These are phyloP conservation scores for Glareola pratincola DNA, from an alignment of 2,113 vertebrate species.

Conservation along the genomic window DNA sequence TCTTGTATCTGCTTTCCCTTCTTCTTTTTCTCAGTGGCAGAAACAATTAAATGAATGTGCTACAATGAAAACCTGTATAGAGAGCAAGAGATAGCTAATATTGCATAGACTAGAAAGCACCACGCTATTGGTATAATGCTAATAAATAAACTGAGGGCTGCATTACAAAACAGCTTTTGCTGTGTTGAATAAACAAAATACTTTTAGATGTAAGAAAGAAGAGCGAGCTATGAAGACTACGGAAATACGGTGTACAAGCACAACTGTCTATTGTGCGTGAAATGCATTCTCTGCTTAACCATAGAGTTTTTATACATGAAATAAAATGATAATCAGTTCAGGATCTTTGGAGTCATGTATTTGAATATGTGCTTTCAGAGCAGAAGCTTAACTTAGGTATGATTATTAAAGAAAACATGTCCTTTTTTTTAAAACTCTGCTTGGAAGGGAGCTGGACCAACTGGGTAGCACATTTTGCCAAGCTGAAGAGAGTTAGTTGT, in stretches of 20 bases:
- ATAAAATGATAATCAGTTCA: neutral
- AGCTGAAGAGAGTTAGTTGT: neutral
- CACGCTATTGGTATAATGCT: rapidly evolving
- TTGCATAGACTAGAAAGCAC: neutral
- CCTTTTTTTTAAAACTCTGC: neutral
- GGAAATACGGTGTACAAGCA: neutral
- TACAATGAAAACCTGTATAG: neutral
- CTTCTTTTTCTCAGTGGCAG: neutral
- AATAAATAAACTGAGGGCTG: neutral
- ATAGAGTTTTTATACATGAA: neutral
- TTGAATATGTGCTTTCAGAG: neutral
- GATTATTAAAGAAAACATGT: neutral
- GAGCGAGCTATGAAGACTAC: neutral
- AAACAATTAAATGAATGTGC: neutral
- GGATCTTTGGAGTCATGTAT: neutral
- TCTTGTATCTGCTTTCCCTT: neutral
- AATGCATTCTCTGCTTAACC: neutral
- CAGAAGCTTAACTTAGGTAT: neutral
- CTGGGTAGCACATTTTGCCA: neutral
- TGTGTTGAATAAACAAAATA: neutral
- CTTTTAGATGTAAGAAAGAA: neutral
- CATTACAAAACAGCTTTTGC: neutral
- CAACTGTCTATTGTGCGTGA: neutral
- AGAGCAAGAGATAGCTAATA: neutral
- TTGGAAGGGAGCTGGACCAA: neutral